Evolutionary conservation across 2,888 invertebrate species (phyloP), one percentile per base, ranked within the genome.

Genomic region (Ectemnius lituratus): DNA sequence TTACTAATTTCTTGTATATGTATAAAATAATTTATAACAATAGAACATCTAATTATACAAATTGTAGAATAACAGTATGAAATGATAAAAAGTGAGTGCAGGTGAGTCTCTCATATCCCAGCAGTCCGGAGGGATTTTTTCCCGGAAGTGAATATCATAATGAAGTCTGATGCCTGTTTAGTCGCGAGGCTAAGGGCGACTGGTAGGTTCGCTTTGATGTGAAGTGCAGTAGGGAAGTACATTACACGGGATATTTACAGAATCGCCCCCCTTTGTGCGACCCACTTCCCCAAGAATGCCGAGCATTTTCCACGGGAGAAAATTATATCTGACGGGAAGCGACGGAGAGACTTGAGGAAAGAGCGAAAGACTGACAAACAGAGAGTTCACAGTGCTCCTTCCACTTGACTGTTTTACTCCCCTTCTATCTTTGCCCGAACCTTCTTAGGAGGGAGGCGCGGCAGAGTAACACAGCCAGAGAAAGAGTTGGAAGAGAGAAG

Each of bases 231-330:
- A 1, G 52, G 16, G 52, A 52, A 52, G 52, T 52, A 16, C 52
- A 52, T 52, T 52, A 52, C 14, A 52, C 27, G 20, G 18, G 16
- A 59, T 16, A 23, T 11, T 68, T 45, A 70, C 47, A 70, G 59
- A 59, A 49, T 59, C 18, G n/a, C 47, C 28, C 58, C 58, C 47
- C 57, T 57, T 37, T 13, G 49, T 27, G 13, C 37, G 4, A 59
- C 16, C 8, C 23, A 52, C 37, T 70, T 59, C 14, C 56, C 0
- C 23, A 37, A 20, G 20, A 23, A 5, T 68, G 23, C 52, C 52
- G n/a, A 13, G 62, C 18, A 13, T 52, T 52, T 37, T 11, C 37
- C 37, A 11, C 52, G 16, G 16, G 16, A 16, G 52, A 6, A 52
- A 52, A 52, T 52, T 52, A 52, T 52, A 52, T 52, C 16, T 13